Evolutionary conservation across 2,888 invertebrate species (phyloP), one percentile per base, ranked within the genome.

Genomic region (Marasmarcha lunaedactyla): DNA sequence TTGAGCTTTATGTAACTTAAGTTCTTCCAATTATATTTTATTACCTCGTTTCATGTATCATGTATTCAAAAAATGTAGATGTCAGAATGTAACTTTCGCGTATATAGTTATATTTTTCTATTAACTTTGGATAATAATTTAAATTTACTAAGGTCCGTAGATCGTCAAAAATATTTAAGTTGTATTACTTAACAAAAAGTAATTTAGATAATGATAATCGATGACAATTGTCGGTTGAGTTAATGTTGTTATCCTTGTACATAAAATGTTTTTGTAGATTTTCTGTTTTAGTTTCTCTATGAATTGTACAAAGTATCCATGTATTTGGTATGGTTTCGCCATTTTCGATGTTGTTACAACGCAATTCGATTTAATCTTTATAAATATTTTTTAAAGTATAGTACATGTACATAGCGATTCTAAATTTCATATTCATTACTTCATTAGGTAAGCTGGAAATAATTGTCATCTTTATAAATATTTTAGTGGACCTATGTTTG

Each of bases 371-470:
- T 60, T 53, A 50, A 68, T 65, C 61, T 60, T 63, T 79, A 78
- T 81, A 78, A 76, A 78, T 79, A 78, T 78, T 76, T 72, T 78
- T 79, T 78, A 67, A 78, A 79, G 79, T 81, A 79, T 72, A 81
- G 79, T 67, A 66, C 76, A 79, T 79, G 78, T 77, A 77, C 52
- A 77, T 81, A 81, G 66, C 69, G 69, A 70, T 71, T 65, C 63
- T 62, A 57, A 68, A 63, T 70, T 20, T 3, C 3, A 5, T 20
- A 20, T 20, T 20, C 20, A 5, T 20, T 20, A 65, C 63, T 61
- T 66, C 66, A 64, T 64, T 20, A 20, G 47, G 44, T 33, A 14
- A 26, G 1, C 11, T 15, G 13, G 10, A 30, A 14, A 35, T 6
- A 11, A 34, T 5, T 20, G 20, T 5, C 20, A 20, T 20, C 20